These are phyloP conservation scores for Bujurquina vittata DNA, from an alignment of 2,113 vertebrate species.

Conservation along the genomic window DNA sequence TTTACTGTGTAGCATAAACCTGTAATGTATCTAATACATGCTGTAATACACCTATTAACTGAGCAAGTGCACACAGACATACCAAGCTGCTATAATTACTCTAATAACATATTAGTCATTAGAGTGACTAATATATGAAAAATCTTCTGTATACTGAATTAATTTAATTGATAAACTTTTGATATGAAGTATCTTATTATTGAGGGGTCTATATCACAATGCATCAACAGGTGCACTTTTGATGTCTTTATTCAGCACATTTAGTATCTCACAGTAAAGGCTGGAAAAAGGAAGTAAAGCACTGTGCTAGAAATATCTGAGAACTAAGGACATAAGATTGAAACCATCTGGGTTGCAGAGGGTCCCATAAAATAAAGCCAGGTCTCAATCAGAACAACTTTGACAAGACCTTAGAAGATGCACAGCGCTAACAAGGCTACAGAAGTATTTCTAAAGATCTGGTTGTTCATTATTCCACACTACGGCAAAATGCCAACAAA, in stretches of 20 bases:
- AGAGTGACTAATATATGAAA: too few species aligned
- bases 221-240: neutral
- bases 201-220: neutral
- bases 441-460: too few species aligned
- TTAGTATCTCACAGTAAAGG: neutral
- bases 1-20: neutral
- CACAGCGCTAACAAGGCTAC: too few species aligned
- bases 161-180: neutral
- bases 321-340: neutral
- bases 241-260: neutral
- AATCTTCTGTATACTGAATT: neutral
- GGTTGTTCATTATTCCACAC: too few species aligned
- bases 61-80: neutral
- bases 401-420: too few species aligned
- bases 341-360: neutral
- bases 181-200: neutral
- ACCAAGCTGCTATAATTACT: neutral
- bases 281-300: neutral
- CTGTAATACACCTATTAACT: neutral
- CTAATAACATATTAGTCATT: neutral
- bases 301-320: neutral
- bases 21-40: neutral
- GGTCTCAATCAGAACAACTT: too few species aligned
- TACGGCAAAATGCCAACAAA: too few species aligned
- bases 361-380: neutral